These are phyloP conservation scores for Enteromius radiatus DNA, from an alignment of 2,797 vertebrate species.

Conservation along the genomic window DNA sequence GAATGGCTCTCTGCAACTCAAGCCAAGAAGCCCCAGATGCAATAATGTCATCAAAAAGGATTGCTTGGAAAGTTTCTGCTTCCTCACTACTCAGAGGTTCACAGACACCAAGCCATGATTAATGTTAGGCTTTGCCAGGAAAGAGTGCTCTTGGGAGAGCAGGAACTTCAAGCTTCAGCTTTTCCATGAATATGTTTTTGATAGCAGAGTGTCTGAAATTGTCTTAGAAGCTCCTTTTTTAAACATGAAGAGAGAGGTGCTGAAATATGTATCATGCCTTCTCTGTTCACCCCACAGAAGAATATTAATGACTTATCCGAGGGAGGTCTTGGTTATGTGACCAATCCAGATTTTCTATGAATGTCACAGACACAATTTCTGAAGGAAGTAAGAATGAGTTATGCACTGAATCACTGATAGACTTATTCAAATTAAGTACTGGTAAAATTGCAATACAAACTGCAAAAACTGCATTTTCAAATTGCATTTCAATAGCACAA, in stretches of 20 bases:
- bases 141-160: slow-evolving; percentile 22
- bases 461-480: background rate
- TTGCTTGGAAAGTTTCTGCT: slow-evolving; percentile 32
- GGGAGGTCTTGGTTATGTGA: slow-evolving; percentile 16
- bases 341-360: background rate
- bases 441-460: background rate
- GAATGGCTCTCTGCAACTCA: slow-evolving; percentile 21
- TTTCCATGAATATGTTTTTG: slow-evolving; percentile 40
- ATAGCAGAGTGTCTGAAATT: slow-evolving; percentile 30
- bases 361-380: background rate
- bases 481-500: background rate
- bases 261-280: slow-evolving; percentile 36
- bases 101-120: slow-evolving; percentile 51
- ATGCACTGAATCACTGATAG: background rate
- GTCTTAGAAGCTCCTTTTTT: slow-evolving; percentile 40
- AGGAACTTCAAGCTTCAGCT: slow-evolving; percentile 32
- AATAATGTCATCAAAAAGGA: slow-evolving; percentile 53
- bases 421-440: slow-evolving; percentile 5
- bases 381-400: background rate
- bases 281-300: background rate
- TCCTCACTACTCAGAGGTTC: slow-evolving; percentile 29
- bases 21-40: slow-evolving; percentile 47
- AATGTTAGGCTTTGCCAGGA: slow-evolving; percentile 42
- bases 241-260: slow-evolving; percentile 14
- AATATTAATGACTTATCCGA: slow-evolving; percentile 11